A percentile compares a stretch with the other conserved stretches of the same genome.
These are phyloP conservation scores for Enoplosus armatus DNA, from an alignment of 2,797 vertebrate genomes.

Conservation along the genomic window DNA sequence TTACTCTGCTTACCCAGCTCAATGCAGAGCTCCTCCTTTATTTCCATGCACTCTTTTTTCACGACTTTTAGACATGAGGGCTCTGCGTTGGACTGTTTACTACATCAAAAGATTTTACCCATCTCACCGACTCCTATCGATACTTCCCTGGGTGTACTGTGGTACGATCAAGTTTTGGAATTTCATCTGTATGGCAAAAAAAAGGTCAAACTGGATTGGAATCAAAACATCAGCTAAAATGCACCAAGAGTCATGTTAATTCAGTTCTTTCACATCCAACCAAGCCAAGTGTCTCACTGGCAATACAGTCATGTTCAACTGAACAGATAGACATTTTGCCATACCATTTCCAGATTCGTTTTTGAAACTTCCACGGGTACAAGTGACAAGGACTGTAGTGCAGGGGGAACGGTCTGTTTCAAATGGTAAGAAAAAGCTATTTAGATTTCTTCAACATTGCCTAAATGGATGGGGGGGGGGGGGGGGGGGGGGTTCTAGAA, in stretches of 20 bases:
- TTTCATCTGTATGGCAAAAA: background rate
- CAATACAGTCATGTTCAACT: background rate
- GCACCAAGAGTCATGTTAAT: background rate
- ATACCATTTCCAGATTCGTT: background rate
- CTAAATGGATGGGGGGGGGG: no score
- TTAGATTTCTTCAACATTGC: background rate
- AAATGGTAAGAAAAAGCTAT: background rate
- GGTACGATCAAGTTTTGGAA: background rate
- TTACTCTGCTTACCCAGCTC: constrained; percentile 45
- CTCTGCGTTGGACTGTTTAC: background rate
- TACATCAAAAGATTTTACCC: background rate
- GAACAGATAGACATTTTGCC: background rate
- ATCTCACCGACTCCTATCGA: background rate
- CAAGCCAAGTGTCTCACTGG: background rate
- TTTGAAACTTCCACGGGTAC: background rate
- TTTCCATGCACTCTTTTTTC: constrained; percentile 23
- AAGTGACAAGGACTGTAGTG: background rate
- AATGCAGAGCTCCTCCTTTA: constrained; percentile 23
- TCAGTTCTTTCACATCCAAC: background rate
- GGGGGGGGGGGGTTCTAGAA: no score
- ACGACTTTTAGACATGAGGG: background rate
- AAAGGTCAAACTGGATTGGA: background rate
- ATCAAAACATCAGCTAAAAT: background rate
- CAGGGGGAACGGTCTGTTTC: background rate
- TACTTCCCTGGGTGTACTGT: background rate